phyloP scores from a whole-genome alignment of 2,113 vertebrate genomes.

The Ceuthmochares aereus region DNA sequence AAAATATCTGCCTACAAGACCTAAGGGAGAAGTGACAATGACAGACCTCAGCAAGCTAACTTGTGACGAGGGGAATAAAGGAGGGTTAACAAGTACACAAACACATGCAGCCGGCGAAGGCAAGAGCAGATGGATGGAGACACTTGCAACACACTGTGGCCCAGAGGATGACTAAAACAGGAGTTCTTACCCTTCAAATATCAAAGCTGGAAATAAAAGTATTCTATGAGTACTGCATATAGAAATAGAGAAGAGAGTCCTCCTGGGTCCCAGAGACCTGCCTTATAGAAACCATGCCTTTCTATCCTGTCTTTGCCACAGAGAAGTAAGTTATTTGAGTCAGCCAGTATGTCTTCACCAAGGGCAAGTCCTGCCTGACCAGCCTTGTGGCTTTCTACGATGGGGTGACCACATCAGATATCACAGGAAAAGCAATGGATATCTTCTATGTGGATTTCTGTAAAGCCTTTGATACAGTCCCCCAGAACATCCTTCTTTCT shows the following conservation, averaged over 20 bases:
- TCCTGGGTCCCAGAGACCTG: fast-evolving
- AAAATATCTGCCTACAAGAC: neutral
- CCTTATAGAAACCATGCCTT: neutral
- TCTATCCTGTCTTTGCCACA: neutral
- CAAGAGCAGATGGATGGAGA: neutral
- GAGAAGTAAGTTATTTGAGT: neutral
- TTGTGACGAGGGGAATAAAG: neutral
- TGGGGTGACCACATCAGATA: too few relatives aligned
- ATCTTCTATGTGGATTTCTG: too few relatives aligned
- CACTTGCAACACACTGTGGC: neutral
- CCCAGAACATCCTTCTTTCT: too few relatives aligned
- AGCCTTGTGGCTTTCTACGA: too few relatives aligned
- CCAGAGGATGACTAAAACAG: neutral
- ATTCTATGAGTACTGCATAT: neutral
- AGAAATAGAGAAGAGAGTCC: neutral
- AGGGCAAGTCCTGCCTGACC: too few relatives aligned
- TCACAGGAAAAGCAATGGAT: too few relatives aligned
- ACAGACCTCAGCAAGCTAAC: neutral
- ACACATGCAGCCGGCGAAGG: fast-evolving
- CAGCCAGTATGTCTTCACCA: too few relatives aligned
- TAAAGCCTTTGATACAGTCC: too few relatives aligned
- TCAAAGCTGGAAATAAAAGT: neutral
- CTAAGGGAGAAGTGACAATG: neutral
- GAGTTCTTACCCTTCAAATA: neutral
- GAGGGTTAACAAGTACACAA: neutral